These are phyloP conservation scores for Diadema setosum DNA, from an alignment of 35 echinoderm and acorn worm genomes.

Conservation along the genomic window DNA sequence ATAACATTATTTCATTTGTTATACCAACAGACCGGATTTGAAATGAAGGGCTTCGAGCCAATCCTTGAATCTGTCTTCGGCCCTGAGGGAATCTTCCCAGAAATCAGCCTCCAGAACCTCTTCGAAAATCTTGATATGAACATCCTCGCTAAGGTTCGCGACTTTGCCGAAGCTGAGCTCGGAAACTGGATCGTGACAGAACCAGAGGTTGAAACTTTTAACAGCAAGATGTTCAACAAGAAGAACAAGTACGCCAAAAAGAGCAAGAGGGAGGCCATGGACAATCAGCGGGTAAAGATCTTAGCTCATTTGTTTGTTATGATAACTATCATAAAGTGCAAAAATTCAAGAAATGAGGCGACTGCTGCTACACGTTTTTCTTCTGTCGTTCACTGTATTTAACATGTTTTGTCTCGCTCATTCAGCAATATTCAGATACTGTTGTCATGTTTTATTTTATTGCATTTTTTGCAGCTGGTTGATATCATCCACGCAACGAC, in stretches of 20 bases:
- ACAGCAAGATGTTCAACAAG: neutral
- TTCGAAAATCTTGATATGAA: constrained; percentile 62
- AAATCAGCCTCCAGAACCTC: constrained; percentile 44
- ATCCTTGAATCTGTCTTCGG: constrained; percentile 91
- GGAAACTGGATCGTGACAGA: neutral
- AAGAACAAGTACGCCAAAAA: neutral
- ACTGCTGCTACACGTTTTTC: no score
- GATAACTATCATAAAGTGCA: no score
- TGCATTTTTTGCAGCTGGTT: constrained; percentile 20
- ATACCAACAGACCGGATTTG: constrained; percentile 36
- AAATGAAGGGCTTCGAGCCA: constrained; percentile 91
- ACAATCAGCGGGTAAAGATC: no score
- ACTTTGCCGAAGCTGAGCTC: constrained; percentile 22
- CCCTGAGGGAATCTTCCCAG: constrained; percentile 87
- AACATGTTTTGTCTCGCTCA: no score
- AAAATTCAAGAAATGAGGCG: no score
- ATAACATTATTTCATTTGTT: neutral
- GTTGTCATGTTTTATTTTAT: no score
- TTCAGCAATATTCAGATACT: no score
- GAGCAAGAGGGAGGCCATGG: neutral
- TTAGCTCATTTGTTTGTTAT: no score
- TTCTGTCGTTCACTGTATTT: no score
- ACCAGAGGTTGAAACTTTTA: neutral
- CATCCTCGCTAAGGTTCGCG: constrained; percentile 39
- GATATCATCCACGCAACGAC: constrained; percentile 27